These are phyloP conservation scores for Merodon equestris DNA, from an alignment of 2,888 invertebrate species.

Conservation along the genomic window DNA sequence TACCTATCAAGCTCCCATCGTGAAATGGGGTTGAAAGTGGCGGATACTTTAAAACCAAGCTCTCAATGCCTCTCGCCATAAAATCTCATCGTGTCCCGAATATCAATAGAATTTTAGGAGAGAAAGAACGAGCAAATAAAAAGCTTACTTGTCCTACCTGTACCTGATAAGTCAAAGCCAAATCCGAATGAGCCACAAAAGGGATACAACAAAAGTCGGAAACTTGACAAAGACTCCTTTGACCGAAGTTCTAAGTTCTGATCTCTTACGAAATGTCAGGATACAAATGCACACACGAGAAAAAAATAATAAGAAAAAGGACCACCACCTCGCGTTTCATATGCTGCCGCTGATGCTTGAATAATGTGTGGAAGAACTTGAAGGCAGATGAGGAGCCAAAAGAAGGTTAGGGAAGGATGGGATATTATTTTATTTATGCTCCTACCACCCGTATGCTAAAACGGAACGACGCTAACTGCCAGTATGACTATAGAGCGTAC, in stretches of 20 bases:
- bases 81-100: too few relatives aligned
- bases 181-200: slow-evolving; percentile 1
- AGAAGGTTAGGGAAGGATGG: slow-evolving; percentile 14
- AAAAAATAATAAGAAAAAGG: background rate
- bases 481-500: slow-evolving; percentile 26
- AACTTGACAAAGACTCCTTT: slow-evolving; percentile 38
- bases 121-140: too few relatives aligned
- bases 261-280: slow-evolving; percentile 52
- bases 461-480: slow-evolving; percentile 49
- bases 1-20: too few relatives aligned
- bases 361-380: too few relatives aligned
- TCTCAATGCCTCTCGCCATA: too few relatives aligned
- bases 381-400: too few relatives aligned
- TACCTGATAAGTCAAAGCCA: too few relatives aligned
- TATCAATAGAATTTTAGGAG: too few relatives aligned
- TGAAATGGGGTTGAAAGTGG: too few relatives aligned
- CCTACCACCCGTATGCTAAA: slow-evolving; percentile 61
- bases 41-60: too few relatives aligned
- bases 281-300: slow-evolving; percentile 46
- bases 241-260: slow-evolving; percentile 63
- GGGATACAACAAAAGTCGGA: background rate
- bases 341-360: background rate
- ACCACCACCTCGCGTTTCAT: slow-evolving; percentile 9
- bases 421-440: slow-evolving; percentile 66
- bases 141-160: too few relatives aligned